Evolutionary conservation across 2,888 invertebrate genomes (phyloP).

Genomic region (Agriopis leucophaearia): DNA sequence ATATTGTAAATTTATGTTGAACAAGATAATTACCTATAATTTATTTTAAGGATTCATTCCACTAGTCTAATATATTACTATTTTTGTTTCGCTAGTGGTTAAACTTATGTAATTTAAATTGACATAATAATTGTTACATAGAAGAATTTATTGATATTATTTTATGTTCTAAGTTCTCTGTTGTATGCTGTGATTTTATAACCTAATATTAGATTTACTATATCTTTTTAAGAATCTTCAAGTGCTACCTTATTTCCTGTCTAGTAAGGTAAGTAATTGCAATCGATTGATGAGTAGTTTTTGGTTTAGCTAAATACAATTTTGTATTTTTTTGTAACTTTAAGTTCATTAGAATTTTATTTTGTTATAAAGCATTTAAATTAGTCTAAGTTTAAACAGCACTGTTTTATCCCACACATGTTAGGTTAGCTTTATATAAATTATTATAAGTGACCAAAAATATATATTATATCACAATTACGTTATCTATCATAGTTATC

Average conservation of each 20-base stretch:
- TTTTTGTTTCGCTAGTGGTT: slow-evolving; percentile 24
- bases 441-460: slow-evolving; percentile 65
- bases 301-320: background rate
- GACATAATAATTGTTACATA: slow-evolving; percentile 27
- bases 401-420: slow-evolving; percentile 75
- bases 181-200: slow-evolving; percentile 80
- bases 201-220: slow-evolving; percentile 37
- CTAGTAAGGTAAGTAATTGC: background rate
- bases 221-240: slow-evolving; percentile 8
- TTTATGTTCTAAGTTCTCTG: slow-evolving; percentile 54
- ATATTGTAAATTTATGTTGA: slow-evolving; percentile 32
- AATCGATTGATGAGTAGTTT: background rate
- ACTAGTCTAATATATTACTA: slow-evolving; percentile 62
- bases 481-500: slow-evolving; percentile 40
- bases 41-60: slow-evolving; percentile 56
- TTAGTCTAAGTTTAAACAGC: slow-evolving; percentile 56
- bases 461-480: slow-evolving; percentile 50
- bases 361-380: slow-evolving; percentile 63
- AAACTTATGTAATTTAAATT: slow-evolving; percentile 22
- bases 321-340: slow-evolving; percentile 34
- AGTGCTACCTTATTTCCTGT: background rate
- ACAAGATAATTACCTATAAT: slow-evolving; percentile 50
- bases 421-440: slow-evolving; percentile 40
- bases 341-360: slow-evolving; percentile 35
- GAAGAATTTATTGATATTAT: slow-evolving; percentile 28